Evolutionary conservation across 2,888 invertebrate species (phyloP), one percentile per base, ranked within the genome.

Genomic region (Plagiodera versicolora): DNA sequence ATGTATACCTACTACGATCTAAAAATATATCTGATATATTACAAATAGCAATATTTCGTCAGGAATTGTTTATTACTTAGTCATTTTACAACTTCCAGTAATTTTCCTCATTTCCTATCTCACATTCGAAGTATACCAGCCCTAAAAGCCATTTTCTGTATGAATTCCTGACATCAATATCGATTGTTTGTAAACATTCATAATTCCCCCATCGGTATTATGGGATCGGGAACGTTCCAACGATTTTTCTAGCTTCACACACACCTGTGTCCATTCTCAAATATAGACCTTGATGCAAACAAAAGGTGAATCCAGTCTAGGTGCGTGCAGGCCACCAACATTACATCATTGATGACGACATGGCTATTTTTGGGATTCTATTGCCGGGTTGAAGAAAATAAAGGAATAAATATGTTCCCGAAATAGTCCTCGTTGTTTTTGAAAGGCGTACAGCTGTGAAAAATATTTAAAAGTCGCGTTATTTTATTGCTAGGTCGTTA

Each of bases 321-420:
- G 11, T 57, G 53, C 56, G 11, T 57, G 53, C 56, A 53, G 39
- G 44, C 51, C 18, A 32, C 1, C 14, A 39, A 14, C 32, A 55
- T 61, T 58, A 54, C 55, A 54, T 50, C 55, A 58, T 45, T 11
- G 54, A 47, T 60, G 56, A 60, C 60, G 56, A 46, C 60, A 60
- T 39, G 24, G 52, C 39, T 60, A 52, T 46, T 56, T 60, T 56
- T 19, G 32, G 44, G 8, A 20, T 20, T 14, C 14, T n/a, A 39
- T 39, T 39, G 39, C 39, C n/a, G 39, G 39, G n/a, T n/a, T 39
- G 14, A 2, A 39, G 14, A n/a, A 39, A 14, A 39, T 14, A 14
- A 39, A 4, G 3, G 39, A 11, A 39, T 14, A 14, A 39, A 39
- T 39, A 14, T 39, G 39, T 39, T 39, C 39, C 14, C 14, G 39